Conservation (phyloP, 1,140 invertebrate species). For the Bombus impatiens region DNA sequence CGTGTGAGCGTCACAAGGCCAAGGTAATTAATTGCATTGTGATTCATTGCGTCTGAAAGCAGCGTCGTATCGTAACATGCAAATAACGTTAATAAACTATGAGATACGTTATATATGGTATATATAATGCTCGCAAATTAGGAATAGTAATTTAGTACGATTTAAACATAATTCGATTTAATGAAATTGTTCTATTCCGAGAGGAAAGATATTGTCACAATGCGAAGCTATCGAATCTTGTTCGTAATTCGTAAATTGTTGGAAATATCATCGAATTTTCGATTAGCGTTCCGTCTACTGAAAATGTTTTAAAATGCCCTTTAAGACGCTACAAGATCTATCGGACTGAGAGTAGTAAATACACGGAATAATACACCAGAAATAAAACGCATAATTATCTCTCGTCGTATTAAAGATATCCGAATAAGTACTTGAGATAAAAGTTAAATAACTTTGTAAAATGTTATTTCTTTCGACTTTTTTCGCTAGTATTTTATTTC, state of each 20-base stretch:
- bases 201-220: not conserved
- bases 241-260: not conserved
- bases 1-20: not conserved
- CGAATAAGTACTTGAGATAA: not conserved
- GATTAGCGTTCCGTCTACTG: not conserved
- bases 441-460: not conserved
- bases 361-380: not conserved
- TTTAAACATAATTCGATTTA: not conserved
- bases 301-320: not conserved
- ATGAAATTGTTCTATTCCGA: not conserved
- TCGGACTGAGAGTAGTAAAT: too few relatives aligned
- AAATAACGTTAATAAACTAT: not conserved
- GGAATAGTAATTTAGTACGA: not conserved
- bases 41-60: not conserved
- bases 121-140: not conserved
- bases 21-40: conserved; percentile 10
- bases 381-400: conserved; percentile 1
- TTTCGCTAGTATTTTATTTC: not conserved
- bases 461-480: not conserved
- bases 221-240: not conserved
- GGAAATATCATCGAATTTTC: not conserved
- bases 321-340: not conserved
- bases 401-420: not conserved
- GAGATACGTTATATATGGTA: not conserved
- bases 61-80: not conserved